Percentiles rank a stretch among this genome's conserved stretches.
phyloP scores from a whole-genome alignment of 2,797 vertebrate genomes.

The Lates japonicus region DNA sequence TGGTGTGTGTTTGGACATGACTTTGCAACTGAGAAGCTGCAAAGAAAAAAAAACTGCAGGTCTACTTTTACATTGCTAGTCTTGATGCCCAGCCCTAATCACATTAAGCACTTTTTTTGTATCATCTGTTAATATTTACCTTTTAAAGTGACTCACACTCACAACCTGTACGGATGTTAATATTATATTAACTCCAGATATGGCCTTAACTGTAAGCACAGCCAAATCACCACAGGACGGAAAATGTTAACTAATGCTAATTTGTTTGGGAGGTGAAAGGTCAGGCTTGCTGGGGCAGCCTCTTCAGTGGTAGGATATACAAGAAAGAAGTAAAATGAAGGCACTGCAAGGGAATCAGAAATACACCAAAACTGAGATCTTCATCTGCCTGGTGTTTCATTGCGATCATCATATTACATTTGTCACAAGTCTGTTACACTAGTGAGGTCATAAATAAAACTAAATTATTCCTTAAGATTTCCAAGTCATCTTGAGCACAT shows the following conservation, averaged over 20 bases:
- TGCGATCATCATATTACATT: background rate
- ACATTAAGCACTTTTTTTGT: background rate
- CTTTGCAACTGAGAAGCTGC: constrained; percentile 34
- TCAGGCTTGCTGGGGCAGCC: background rate
- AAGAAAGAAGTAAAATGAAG: too few relatives aligned
- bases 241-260: background rate
- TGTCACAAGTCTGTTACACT: background rate
- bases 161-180: background rate
- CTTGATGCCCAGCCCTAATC: background rate
- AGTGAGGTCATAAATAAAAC: background rate
- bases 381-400: background rate
- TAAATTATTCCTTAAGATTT: too few relatives aligned
- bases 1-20: background rate
- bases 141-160: background rate
- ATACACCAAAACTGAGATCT: too few relatives aligned
- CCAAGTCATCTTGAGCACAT: too few relatives aligned
- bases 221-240: background rate
- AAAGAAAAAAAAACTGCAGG: background rate
- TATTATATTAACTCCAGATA: background rate
- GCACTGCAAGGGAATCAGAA: too few relatives aligned
- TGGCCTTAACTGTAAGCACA: background rate
- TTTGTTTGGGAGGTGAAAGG: background rate
- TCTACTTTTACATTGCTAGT: constrained; percentile 8
- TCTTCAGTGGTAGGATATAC: too few relatives aligned
- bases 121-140: background rate